Evolutionary conservation across 2,113 vertebrate species (phyloP).

Genomic region (Mormyrus iriodes): DNA sequence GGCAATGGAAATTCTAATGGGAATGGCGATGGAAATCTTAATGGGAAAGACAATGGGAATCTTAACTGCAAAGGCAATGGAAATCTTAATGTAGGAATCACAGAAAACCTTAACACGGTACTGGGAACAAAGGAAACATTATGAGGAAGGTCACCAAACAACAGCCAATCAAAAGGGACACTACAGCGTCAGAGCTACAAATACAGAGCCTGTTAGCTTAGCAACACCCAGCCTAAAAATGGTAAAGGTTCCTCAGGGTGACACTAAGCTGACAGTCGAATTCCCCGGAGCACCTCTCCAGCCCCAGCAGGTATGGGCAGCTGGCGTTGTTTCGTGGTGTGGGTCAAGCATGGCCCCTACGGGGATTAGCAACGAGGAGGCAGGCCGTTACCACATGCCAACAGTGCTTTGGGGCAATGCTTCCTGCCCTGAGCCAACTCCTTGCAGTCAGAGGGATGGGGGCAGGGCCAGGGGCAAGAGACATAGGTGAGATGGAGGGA

Average conservation of each 20-base stretch:
- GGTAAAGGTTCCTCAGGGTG: not conserved
- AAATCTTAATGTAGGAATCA: not conserved
- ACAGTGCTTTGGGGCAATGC: not conserved
- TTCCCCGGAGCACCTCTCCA: not conserved
- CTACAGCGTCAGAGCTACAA: not conserved
- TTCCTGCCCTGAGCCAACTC: not conserved
- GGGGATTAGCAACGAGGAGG: not conserved
- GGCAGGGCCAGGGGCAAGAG: not conserved
- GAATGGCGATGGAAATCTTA: not conserved
- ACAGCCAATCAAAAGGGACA: not conserved
- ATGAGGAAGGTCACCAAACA: not conserved
- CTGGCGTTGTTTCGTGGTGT: not conserved
- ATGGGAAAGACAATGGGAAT: not conserved
- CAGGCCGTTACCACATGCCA: not conserved
- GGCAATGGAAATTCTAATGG: not conserved
- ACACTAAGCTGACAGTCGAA: not conserved
- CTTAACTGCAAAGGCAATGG: not conserved
- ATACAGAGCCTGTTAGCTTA: not conserved
- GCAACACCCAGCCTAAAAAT: not conserved
- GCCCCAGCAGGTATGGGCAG: too few relatives aligned
- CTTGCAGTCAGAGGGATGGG: not conserved
- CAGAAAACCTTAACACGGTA: not conserved
- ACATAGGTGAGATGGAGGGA: not conserved
- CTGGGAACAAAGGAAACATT: not conserved
- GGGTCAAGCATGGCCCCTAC: not conserved